Evolutionary conservation across 2,797 vertebrate species (phyloP).

Genomic region (Muscicapa striata): DNA sequence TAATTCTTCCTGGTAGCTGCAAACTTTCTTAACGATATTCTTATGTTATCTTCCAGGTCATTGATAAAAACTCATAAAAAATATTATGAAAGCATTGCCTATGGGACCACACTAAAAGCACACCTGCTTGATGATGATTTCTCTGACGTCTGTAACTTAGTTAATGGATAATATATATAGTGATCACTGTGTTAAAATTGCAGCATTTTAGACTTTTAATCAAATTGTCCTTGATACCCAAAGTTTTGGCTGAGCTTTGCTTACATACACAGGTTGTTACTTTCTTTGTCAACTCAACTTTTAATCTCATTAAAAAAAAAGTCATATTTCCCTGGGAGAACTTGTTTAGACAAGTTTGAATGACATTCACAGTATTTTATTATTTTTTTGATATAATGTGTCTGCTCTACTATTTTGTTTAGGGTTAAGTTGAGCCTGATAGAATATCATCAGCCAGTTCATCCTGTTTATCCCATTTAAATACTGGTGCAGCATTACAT

Average conservation of each 20-base stretch:
- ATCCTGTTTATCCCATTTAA: background rate
- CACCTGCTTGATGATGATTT: background rate
- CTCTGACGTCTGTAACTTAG: background rate
- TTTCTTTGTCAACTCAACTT: background rate
- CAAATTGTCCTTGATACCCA: background rate
- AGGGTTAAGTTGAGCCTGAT: background rate
- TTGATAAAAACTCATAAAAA: background rate
- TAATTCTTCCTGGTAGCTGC: background rate
- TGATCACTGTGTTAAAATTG: background rate
- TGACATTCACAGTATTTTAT: background rate
- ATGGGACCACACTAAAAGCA: background rate
- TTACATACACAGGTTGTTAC: background rate
- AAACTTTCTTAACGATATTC: background rate
- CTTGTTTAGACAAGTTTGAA: background rate
- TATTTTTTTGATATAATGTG: background rate
- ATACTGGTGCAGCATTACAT: background rate
- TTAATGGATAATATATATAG: background rate
- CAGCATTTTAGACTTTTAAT: background rate
- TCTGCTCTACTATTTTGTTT: background rate
- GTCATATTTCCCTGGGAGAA: background rate
- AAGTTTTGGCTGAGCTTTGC: background rate
- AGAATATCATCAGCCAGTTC: background rate
- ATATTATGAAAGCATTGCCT: background rate
- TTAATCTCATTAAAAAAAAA: background rate
- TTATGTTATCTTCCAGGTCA: background rate